Base-by-base conservation (phyloP, 37 sponge, comb jelly and placozoan genomes). In the Haliclona indistincta region DNA sequence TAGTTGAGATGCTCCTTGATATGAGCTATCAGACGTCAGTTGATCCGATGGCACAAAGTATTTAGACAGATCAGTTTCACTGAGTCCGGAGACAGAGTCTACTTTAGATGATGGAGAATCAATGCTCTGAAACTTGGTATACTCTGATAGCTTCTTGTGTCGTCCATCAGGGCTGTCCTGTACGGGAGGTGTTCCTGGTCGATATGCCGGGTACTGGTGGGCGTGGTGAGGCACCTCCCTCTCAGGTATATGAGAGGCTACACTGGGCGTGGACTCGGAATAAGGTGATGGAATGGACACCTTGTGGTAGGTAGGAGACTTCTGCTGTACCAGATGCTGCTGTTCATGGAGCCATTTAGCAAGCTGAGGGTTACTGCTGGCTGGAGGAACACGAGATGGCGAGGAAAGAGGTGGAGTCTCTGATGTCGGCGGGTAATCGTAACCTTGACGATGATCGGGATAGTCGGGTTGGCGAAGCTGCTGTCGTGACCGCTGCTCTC, bases 331-430 rank as follows among this genome's bases (percentile, higher is more conserved):
- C 33, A 15, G 56, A 28, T 22, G 43, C 38, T 61, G 70, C 35
- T 85, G 86, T 29, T 79, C 86, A 26, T 52, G 43, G 34, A 85
- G 20, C 86, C 86, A 85, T 58, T 73, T 78, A 47, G 78, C 56
- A 7, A 85, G 0, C 40, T 85, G 86, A 22, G 76, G 84, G 34
- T 74, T 81, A 22, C 49, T 29, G 8, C 4, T 45, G 26, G 11
- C 52, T 4, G 70, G 52, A 11, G 7, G 15, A 7, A 29, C 26
- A 61, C 17, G 63, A 61, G 63, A 15, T 25, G 68, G 20, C 5
- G 49, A 43, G 49, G 37, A 42, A 38, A 17, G 29, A 53, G 15
- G 55, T 15, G 67, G 58, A 25, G 41, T 38, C 42, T 37, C 22
- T 29, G 3, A 41, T 35, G 29, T 15, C 42, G 60, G 56, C 4